A percentile compares a stretch with the other conserved stretches of the same genome.
These are phyloP conservation scores for Torymus aiolomorphi DNA, from an alignment of 2,888 invertebrate genomes.

Conservation along the genomic window DNA sequence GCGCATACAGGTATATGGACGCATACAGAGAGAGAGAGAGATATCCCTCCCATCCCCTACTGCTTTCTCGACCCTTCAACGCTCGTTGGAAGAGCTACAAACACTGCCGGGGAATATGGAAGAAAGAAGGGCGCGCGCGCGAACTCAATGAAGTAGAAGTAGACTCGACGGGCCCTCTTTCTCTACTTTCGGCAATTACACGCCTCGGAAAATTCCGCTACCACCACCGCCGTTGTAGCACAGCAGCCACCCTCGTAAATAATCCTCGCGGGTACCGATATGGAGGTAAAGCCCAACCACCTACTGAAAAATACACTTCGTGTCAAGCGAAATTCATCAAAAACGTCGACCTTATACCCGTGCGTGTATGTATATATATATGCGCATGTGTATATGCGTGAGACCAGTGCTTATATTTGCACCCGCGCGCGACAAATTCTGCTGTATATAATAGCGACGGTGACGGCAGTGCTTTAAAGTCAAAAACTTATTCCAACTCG, in stretches of 20 bases:
- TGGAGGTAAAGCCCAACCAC: not conserved
- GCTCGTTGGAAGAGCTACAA: too few species aligned
- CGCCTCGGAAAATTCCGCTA: slow-evolving; percentile 1
- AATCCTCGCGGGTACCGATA: too few species aligned
- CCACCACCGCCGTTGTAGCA: too few species aligned
- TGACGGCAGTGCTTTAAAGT: slow-evolving; percentile 19
- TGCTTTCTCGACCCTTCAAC: too few species aligned
- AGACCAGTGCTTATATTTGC: not conserved
- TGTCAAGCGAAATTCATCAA: slow-evolving; percentile 23
- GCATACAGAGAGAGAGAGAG: too few species aligned
- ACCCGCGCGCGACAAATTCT: slow-evolving; percentile 6
- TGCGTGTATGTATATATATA: not conserved
- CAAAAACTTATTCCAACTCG: slow-evolving; percentile 40
- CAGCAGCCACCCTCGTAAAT: too few species aligned
- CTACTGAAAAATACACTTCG: slow-evolving; percentile 15
- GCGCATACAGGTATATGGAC: too few species aligned
- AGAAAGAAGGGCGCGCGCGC: not conserved
- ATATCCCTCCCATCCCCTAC: too few species aligned
- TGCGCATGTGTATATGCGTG: not conserved
- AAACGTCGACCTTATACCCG: not conserved
- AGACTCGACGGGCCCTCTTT: not conserved
- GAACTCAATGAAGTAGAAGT: slow-evolving; percentile 18
- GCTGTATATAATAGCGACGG: not conserved
- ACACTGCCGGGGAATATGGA: too few species aligned
- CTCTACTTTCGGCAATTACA: slow-evolving; percentile 17